Evolutionary conservation across 2,888 invertebrate genomes (phyloP).

Genomic region (Tenthredo livida): DNA sequence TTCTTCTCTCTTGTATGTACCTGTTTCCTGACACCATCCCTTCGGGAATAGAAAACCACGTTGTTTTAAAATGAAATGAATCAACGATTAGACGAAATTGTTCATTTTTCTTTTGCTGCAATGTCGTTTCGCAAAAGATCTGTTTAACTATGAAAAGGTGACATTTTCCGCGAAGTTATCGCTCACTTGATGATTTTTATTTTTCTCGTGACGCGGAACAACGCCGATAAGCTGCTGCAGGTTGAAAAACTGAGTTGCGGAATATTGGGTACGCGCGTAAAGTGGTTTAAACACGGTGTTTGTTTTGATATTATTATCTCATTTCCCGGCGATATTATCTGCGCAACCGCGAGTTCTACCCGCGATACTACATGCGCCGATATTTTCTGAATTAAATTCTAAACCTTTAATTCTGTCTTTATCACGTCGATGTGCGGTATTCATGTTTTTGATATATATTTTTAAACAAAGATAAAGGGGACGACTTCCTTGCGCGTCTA

Average conservation of each 20-base stretch:
- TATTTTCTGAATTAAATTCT: not conserved
- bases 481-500: not conserved
- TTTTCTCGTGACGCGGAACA: not conserved
- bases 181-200: not conserved
- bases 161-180: not conserved
- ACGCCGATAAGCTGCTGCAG: not conserved
- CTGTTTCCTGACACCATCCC: not conserved
- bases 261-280: not conserved
- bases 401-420: not conserved
- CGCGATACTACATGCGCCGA: not conserved
- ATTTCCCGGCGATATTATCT: conserved; percentile 17
- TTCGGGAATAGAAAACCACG: not conserved
- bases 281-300: not conserved
- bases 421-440: not conserved
- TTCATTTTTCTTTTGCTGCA: too few relatives aligned
- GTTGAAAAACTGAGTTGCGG: not conserved
- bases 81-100: too few relatives aligned
- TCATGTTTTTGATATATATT: not conserved
- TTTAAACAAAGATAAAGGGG: not conserved
- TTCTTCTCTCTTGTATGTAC: not conserved
- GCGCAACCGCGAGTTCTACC: not conserved
- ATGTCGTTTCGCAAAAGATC: too few relatives aligned
- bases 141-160: too few relatives aligned
- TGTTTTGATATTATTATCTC: conserved; percentile 28
- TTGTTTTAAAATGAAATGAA: too few relatives aligned